Evolutionary conservation across 2,113 vertebrate species (phyloP), one percentile per base, ranked within the genome.

Genomic region (Chamaea fasciata): DNA sequence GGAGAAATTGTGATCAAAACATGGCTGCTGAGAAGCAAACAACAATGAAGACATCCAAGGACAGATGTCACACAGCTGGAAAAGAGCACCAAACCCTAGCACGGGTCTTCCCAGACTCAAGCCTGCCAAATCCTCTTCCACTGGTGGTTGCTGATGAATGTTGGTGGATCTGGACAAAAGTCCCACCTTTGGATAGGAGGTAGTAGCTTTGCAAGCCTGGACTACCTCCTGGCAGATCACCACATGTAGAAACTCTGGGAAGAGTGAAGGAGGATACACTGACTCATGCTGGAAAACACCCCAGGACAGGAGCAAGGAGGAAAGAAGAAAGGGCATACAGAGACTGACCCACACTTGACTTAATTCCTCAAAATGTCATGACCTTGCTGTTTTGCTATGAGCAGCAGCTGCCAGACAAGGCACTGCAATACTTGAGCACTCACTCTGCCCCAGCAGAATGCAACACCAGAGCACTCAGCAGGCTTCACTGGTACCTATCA

Each of bases 41-140:
- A 19, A 64, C 18, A 27, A 80, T 1, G 5, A 84, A 49, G 44
- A 60, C 17, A 35, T 49, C 12, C 1, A 4, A 74, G 47, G 35
- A 50, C 0, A 10, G 28, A 11, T 0, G 0, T 16, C 9, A 2
- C 15, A 42, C 8, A 57, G 50, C 24, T 60, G 56, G 27, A 81
- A 41, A 83, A 55, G 15, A 37, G 18, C 78, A 50, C 7, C 21
- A 50, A 67, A 35, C 6, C 13, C 33, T 13, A 74, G 47, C 82
- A 87, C 0, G 0, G 11, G 13, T n/a, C 33, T 75, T 68, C 23
- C 21, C 60, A 62, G 20, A 30, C 33, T 70, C 24, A 19, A 68
- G 47, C 27, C 3, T 0, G 0, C 52, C 47, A 33, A 59, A 55
- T 28, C 20, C n/a, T 68, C n/a, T 76, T 71, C 57, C 74, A 35